Base-by-base conservation (phyloP, 2,888 invertebrate species). In the Euproctis similis region DNA sequence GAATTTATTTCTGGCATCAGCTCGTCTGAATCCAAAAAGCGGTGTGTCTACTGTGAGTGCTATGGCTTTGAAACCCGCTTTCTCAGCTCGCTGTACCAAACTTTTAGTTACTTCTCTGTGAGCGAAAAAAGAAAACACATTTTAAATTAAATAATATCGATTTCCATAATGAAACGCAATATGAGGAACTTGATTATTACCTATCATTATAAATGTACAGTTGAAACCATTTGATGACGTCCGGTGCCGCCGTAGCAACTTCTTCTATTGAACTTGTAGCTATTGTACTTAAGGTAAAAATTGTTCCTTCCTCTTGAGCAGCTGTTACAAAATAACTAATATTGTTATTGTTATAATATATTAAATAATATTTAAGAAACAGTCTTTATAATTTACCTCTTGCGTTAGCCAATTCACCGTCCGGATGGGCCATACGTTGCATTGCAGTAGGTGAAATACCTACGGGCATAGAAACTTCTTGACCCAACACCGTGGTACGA, bases 31-130 rank as follows among this genome's bases (percentile, higher is more conserved):
- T 0, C 97, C 97, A 67, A 96, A 94, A 24, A 92, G 69, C 0
- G 96, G 95, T 0, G 95, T 92, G 65, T 97, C 97, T 0, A 97
- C 91, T 0, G 96, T 97, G 2, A 97, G 68, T 0, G 93, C 95
- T 1, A 97, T 71, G 0, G 95, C 96, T 72, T 92, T 92, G 59
- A 89, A 97, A n/a, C 94, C 95, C 6, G 91, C 89, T 22, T 78
- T 86, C 70, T 96, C 96, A 1, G 94, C 97, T 48, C 94, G 85
- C 21, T 77, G 60, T 1, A 98, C 89, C 38, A 97, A 80, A 43
- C 87, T 85, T 52, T 81, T 81, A 0, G 94, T 94, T 1, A 94
- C 77, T 17, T 89, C 76, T 41, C 91, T 89, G 58, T 28, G 77
- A 55, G 30, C 9, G n/a, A n/a, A 14, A 14, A 14, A 14, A 14